Evolutionary conservation across 2,797 vertebrate species (phyloP), one percentile per base, ranked within the genome.

Genomic region (Notolabrus celidotus): DNA sequence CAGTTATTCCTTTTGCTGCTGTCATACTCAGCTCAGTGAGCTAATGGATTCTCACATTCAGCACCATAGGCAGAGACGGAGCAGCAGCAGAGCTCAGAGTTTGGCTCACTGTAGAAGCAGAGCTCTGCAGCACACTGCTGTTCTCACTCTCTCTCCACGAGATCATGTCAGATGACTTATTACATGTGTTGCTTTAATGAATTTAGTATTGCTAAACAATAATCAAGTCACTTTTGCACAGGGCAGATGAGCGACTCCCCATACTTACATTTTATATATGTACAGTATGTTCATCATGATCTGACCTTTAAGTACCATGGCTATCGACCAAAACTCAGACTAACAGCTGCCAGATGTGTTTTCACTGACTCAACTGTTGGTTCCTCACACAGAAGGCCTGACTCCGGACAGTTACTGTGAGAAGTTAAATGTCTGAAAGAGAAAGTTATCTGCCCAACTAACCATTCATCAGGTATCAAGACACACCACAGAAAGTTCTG

Each of bases 401-500:
- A 20, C 16, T 5, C 56, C 58, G 39, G 3, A 14, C 34, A 59
- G 22, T 50, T 20, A 20, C 23, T 51, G 7, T 31, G 8, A 54
- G 4, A 51, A 22, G 20, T 1, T 49, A 38, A 16, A n/a, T 3
- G 17, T 34, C 47, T 64, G 43, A 50, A 20, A 46, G 45, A 45
- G 20, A 23, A 56, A 7, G 33, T 61, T 61, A 20, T 23, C 10
- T 17, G 25, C 47, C 47, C 6, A 1, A 63, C 50, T 68, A 23
- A 29, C 25, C 46, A 59, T 74, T 52, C 57, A 69, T 77, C 59
- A 64, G 70, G 39, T 34, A 50, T 82, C 46, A 42, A 38, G 31
- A 55, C 33, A 47, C 53, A 60, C 63, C 34, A 67, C 57, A 61
- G 38, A 49, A 34, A 60, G 41, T 27, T 63, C 12, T 59, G 42